Evolutionary conservation across 2,113 vertebrate species (phyloP).

Genomic region (Limnothrissa miodon): DNA sequence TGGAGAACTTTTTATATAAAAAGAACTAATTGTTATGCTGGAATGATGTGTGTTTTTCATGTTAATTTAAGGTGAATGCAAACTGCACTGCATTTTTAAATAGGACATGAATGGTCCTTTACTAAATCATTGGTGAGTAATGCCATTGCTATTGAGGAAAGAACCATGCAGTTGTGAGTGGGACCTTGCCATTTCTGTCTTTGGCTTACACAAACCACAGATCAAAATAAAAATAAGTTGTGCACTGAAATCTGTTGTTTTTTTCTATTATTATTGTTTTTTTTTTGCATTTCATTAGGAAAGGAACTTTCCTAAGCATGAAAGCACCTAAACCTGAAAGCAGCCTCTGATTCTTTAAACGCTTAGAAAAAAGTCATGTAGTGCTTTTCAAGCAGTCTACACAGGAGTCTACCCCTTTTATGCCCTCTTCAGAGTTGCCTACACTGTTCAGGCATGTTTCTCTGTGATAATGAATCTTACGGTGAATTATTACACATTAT

Average conservation of each 20-base stretch:
- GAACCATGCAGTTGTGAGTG: background rate
- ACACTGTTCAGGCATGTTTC: too few species aligned
- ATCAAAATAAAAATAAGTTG: constrained; percentile 11
- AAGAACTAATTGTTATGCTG: background rate
- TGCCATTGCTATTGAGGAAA: background rate
- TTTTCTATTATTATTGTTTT: too few species aligned
- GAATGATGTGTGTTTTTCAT: constrained; percentile 3
- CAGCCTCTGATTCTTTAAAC: too few species aligned
- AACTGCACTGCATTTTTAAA: background rate
- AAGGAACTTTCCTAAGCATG: too few species aligned
- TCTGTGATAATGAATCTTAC: too few species aligned
- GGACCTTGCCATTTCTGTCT: background rate
- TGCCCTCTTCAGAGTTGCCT: too few species aligned
- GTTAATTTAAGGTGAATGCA: constrained; percentile 4
- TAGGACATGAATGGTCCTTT: background rate
- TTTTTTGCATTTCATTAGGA: too few species aligned
- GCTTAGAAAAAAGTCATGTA: too few species aligned
- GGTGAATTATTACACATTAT: too few species aligned
- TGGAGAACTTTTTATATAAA: background rate
- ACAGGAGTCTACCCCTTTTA: too few species aligned
- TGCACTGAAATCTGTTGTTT: background rate
- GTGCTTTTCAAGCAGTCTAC: too few species aligned
- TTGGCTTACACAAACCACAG: background rate
- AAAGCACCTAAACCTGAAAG: too few species aligned
- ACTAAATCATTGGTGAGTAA: background rate